Percentiles rank a stretch among this genome's conserved stretches.
Conservation (phyloP, 2,797 vertebrate genomes). For the Neosilurus hyrtlii region DNA sequence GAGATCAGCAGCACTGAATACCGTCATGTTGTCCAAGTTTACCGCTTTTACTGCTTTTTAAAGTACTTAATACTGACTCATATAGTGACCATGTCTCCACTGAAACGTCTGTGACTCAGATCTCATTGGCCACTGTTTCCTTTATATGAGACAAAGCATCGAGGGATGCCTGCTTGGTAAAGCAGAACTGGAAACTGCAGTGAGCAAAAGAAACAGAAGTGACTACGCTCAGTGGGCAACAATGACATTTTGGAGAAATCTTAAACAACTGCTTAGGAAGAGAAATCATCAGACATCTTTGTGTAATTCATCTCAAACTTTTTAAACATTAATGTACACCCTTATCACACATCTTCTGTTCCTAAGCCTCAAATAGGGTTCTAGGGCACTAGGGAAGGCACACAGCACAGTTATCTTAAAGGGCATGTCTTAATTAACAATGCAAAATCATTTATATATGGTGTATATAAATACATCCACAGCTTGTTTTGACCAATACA, state of each 20-base stretch:
- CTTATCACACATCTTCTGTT: not conserved
- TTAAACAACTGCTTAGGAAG: not conserved
- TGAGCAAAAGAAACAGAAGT: not conserved
- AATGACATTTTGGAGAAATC: not conserved
- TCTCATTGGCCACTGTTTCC: not conserved
- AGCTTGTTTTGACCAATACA: too few species aligned
- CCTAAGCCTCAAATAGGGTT: not conserved
- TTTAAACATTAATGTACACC: not conserved
- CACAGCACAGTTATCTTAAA: too few species aligned
- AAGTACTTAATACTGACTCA: constrained; percentile 12
- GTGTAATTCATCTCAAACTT: not conserved
- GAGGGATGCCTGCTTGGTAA: not conserved
- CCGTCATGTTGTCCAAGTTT: not conserved
- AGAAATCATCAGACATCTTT: not conserved
- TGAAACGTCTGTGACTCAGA: not conserved
- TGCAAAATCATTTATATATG: too few species aligned
- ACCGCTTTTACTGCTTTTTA: not conserved
- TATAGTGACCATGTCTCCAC: not conserved
- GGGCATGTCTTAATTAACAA: too few species aligned
- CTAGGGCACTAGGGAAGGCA: too few species aligned
- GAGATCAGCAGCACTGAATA: too few species aligned
- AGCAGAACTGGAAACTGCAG: constrained; percentile 4
- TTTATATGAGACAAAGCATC: not conserved
- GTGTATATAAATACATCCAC: too few species aligned
- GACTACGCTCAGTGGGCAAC: not conserved